phyloP scores from a whole-genome alignment of 2,888 invertebrate species.

The Rhamnusium bicolor region DNA sequence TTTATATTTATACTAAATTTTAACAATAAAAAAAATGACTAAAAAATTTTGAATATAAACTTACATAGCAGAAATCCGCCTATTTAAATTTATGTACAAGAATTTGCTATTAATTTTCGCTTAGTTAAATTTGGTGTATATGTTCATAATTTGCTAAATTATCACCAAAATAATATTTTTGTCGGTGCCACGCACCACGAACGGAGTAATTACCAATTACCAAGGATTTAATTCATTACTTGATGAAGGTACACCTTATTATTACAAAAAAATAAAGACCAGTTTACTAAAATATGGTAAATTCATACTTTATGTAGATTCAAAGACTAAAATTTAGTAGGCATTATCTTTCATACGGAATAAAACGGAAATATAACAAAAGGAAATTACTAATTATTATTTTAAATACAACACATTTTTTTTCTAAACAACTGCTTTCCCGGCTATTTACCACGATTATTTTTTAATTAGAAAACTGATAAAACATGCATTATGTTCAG shows the following conservation, averaged over 20 bases:
- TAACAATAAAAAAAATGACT: neutral
- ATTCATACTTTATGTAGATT: no score
- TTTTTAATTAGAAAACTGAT: no score
- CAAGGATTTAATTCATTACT: neutral
- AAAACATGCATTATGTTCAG: no score
- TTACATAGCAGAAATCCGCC: slow-evolving; percentile 4
- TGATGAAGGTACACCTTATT: neutral
- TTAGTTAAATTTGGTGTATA: neutral
- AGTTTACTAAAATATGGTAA: no score
- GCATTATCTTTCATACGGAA: no score
- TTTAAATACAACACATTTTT: no score
- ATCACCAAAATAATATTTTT: neutral
- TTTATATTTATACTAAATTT: neutral
- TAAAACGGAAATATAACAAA: no score
- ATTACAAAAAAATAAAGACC: neutral
- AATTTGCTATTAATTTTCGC: neutral
- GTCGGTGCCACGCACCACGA: neutral
- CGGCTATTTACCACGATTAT: no score
- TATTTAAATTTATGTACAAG: neutral
- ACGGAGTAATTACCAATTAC: neutral
- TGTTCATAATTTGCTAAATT: neutral
- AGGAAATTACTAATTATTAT: no score
- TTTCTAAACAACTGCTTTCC: no score
- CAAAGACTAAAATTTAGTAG: no score
- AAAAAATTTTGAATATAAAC: neutral